phyloP scores from a whole-genome alignment of 2,797 vertebrate genomes.

The Sebastes hopkinsi region DNA sequence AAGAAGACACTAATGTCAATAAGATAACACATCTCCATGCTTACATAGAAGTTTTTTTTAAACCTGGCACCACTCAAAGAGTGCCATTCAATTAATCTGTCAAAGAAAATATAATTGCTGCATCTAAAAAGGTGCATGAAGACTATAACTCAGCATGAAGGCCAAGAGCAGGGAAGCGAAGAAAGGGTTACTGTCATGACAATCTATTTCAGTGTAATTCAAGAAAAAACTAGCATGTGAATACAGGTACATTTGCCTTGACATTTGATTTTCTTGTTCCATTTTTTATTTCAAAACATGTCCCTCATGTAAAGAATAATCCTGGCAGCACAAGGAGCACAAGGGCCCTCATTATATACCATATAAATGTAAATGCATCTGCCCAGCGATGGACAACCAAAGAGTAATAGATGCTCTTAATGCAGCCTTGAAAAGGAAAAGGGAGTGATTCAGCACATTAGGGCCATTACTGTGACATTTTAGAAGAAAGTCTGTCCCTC shows the following conservation, averaged over 20 bases:
- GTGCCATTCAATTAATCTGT: neutral
- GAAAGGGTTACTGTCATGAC: neutral
- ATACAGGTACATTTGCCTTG: neutral
- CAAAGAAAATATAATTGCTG: neutral
- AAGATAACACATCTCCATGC: neutral
- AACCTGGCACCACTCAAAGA: neutral
- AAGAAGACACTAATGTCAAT: neutral
- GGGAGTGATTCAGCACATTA: neutral
- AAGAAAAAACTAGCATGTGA: neutral
- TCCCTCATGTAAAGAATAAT: neutral
- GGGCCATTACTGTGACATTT: conserved; percentile 37
- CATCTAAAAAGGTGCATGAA: neutral
- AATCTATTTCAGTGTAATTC: neutral
- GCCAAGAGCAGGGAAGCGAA: neutral
- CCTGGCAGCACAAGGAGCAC: neutral
- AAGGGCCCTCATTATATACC: neutral
- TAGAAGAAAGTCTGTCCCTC: neutral
- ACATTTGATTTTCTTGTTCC: neutral
- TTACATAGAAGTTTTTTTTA: neutral
- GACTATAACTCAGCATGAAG: neutral
- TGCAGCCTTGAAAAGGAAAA: neutral
- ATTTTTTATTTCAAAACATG: neutral
- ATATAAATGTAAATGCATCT: conserved; percentile 13
- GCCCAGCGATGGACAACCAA: neutral
- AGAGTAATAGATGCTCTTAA: neutral